phyloP scores from a whole-genome alignment of 2,797 vertebrate species.

The Parambassis ranga region DNA sequence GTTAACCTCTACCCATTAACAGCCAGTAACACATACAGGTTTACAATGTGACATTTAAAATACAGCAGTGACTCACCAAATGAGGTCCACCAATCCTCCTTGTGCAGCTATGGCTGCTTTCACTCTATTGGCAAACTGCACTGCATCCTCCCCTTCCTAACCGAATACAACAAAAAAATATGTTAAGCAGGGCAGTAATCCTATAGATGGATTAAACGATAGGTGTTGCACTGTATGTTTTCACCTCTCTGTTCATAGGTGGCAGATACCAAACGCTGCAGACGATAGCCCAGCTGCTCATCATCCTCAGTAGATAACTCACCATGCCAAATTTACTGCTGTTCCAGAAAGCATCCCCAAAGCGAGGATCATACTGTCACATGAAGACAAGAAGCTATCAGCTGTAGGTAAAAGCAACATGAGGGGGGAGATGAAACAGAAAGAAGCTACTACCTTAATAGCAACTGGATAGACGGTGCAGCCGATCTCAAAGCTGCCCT shows the following conservation, averaged over 20 bases:
- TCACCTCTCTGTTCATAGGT: conserved; percentile 88
- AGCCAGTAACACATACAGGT: not conserved
- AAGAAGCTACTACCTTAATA: conserved; percentile 84
- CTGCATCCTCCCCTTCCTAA: conserved; percentile 87
- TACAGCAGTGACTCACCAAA: conserved; percentile 81
- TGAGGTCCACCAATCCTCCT: conserved; percentile 90
- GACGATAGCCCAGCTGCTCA: conserved; percentile 95
- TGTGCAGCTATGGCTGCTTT: conserved; percentile 90
- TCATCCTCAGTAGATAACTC: conserved; percentile 90
- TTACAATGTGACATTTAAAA: not conserved
- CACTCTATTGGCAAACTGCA: conserved; percentile 91
- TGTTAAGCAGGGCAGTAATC: not conserved
- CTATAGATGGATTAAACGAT: not conserved
- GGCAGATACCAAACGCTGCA: conserved; percentile 95
- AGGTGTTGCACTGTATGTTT: too few species aligned
- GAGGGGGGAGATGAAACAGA: not conserved
- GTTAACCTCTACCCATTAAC: not conserved
- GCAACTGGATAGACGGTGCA: conserved; percentile 90
- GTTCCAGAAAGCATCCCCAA: conserved; percentile 93
- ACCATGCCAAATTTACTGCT: conserved; percentile 93
- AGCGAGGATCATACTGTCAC: conserved; percentile 89
- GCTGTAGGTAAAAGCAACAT: not conserved
- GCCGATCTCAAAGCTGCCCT: conserved; percentile 92
- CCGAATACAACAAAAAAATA: not conserved
- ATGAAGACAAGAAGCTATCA: not conserved